These are phyloP conservation scores for Amazona guildingii DNA, from an alignment of 2,113 vertebrate genomes.

Conservation along the genomic window DNA sequence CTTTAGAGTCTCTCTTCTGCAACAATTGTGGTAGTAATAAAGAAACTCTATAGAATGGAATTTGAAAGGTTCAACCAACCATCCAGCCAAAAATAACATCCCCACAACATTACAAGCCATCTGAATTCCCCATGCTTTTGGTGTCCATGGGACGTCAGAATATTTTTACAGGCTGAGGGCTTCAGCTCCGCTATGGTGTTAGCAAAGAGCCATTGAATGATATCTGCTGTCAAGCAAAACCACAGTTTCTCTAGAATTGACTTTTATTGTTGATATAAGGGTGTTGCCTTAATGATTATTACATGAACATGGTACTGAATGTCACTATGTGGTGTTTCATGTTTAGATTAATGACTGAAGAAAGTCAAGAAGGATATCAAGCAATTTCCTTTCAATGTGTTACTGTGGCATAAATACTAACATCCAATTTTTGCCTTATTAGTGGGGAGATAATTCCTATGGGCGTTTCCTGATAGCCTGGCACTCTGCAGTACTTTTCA, in stretches of 20 bases:
- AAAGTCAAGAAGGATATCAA: neutral
- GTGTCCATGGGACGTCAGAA: neutral
- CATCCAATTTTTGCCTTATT: neutral
- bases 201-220: neutral
- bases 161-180: neutral
- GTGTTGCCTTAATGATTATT: neutral
- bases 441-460: neutral
- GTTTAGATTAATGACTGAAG: neutral
- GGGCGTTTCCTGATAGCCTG: neutral
- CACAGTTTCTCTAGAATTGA: neutral
- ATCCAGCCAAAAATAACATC: neutral
- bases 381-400: neutral
- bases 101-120: neutral
- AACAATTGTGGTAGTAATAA: neutral
- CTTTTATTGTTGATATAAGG: neutral
- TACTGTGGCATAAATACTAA: neutral
- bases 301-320: neutral
- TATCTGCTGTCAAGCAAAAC: neutral
- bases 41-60: neutral
- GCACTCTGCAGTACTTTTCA: neutral
- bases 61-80: neutral
- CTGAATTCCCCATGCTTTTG: neutral
- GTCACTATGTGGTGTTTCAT: neutral
- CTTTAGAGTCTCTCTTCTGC: neutral
- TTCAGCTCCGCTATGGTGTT: neutral